Evolutionary conservation across 2,113 vertebrate genomes (phyloP), one percentile per base, ranked within the genome.

Genomic region (Pica pica): DNA sequence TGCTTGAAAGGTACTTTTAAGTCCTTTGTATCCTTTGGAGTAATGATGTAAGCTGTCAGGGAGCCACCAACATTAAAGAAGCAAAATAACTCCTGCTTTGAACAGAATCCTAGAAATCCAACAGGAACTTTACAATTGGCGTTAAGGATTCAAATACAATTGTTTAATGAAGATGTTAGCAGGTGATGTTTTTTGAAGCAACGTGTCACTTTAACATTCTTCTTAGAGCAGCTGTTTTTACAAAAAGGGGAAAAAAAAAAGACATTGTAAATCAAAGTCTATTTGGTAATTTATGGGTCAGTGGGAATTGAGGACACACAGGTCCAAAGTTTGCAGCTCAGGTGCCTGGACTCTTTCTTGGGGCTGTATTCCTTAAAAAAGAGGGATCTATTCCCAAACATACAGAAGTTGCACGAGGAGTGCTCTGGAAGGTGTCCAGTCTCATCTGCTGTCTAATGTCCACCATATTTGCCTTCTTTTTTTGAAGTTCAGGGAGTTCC

Each of bases 1-100:
- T 83, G 46, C 30, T 67, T 90, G 80, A 83, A 95, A 69, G 71
- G 80, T 93, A 59, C 84, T 94, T 96, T 93, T 74, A 95, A 95
- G 82, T 93, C 57, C 70, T 95, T 95, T 94, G 78, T 90, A 90
- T 89, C 56, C 49, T 83, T 94, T 90, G 79, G 78, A 93, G 78
- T 90, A 90, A 85, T 96, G 95, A 80, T 89, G 83, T 94, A 92
- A 87, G 67, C 89, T 96, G 80, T 93, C 88, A 96, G 78, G 53
- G 64, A 95, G 69, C 67, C 67, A 94, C 84, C 49, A 82, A 46
- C 53, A 53, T 95, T 82, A 93, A 93, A 96, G 74, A 6, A n/a
- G 55, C 17, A 91, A 93, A 94, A 69, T 91, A 90, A 89, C 30
- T 64, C 42, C 56, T 73, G 26, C 76, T 94, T 96, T 89, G 78